phyloP scores from a whole-genome alignment of 30 jellyfish, hydroid and myxozoan species.

The Phacellophora camtschatica region DNA sequence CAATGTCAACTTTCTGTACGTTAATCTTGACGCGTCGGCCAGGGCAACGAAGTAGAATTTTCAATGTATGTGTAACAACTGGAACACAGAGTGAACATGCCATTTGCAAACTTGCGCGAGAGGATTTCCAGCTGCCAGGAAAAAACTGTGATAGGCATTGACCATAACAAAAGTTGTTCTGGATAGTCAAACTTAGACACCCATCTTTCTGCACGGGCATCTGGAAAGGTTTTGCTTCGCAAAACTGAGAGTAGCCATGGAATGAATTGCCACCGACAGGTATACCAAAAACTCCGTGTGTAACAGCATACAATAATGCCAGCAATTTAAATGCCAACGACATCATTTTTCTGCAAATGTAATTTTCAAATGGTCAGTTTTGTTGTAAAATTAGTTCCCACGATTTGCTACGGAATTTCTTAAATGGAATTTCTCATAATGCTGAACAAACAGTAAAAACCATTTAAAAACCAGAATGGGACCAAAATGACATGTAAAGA shows the following conservation, averaged over 20 bases:
- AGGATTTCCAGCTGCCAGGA: constrained; percentile 42
- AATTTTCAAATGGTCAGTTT: no score
- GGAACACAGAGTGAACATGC: constrained; percentile 49
- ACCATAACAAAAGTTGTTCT: constrained; percentile 55
- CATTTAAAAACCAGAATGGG: no score
- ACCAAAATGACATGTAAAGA: no score
- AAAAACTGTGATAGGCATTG: constrained; percentile 52
- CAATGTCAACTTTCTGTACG: not conserved
- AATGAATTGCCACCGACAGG: not conserved
- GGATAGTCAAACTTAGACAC: constrained; percentile 17
- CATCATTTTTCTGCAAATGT: constrained; percentile 4
- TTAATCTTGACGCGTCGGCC: not conserved
- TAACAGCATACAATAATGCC: not conserved
- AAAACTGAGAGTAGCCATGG: constrained; percentile 18
- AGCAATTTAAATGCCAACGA: not conserved
- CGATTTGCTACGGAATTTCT: no score
- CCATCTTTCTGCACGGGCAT: constrained; percentile 45
- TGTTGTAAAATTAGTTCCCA: no score
- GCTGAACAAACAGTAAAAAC: no score
- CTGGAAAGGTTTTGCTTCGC: constrained; percentile 34
- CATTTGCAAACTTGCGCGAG: not conserved
- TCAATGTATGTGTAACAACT: not conserved
- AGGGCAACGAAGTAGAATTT: constrained; percentile 43
- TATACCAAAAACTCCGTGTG: not conserved
- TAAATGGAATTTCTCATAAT: no score